A percentile compares a stretch with the other conserved stretches of the same genome.
Evolutionary conservation across 2,888 invertebrate genomes (phyloP).

Genomic region (Noctua janthina): DNA sequence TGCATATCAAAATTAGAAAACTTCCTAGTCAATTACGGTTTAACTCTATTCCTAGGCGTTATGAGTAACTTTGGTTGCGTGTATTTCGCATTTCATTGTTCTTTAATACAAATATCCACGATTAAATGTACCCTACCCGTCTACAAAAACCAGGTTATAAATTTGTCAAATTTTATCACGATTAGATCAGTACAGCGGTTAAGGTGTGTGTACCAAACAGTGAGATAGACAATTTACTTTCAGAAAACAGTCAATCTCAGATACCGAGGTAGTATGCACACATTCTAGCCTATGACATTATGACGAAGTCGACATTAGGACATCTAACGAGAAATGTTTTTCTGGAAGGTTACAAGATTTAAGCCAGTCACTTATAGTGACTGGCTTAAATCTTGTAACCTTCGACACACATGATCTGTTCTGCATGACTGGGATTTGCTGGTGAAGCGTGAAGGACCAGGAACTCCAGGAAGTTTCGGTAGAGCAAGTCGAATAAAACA

Average conservation of each 20-base stretch:
- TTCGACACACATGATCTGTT: neutral
- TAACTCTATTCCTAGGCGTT: neutral
- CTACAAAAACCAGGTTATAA: neutral
- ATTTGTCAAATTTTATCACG: neutral
- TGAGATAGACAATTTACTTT: neutral
- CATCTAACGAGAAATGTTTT: too few relatives aligned
- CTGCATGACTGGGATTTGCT: conserved; percentile 6
- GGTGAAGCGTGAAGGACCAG: neutral
- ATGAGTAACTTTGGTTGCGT: neutral
- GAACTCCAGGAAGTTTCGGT: neutral
- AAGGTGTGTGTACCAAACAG: neutral
- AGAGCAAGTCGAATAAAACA: neutral
- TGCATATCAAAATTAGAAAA: neutral
- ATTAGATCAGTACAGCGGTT: neutral
- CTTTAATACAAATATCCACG: neutral
- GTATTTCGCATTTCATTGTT: neutral
- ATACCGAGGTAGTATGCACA: neutral
- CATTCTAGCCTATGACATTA: neutral
- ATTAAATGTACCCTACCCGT: neutral
- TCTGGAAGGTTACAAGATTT: too few relatives aligned
- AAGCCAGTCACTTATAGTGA: too few relatives aligned
- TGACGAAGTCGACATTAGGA: neutral
- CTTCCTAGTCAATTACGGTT: neutral
- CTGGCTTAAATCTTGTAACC: neutral
- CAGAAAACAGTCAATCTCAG: neutral